phyloP scores from a whole-genome alignment of 2,113 vertebrate species.

The Notarius quadriscutis region DNA sequence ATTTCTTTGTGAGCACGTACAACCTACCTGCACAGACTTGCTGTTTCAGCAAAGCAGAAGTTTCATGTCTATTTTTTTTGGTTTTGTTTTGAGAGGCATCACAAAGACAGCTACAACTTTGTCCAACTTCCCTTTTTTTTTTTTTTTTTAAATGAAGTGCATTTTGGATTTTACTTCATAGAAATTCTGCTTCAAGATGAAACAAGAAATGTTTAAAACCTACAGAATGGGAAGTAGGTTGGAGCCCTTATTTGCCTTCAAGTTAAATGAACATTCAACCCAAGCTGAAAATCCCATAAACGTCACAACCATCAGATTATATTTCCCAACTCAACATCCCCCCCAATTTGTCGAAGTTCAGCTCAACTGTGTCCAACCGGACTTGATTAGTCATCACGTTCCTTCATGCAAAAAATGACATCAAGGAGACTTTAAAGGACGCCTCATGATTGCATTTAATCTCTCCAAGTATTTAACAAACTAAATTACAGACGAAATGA shows the following conservation, averaged over 20 bases:
- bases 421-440: background rate
- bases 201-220: background rate
- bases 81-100: background rate
- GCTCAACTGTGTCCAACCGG: background rate
- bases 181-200: no score
- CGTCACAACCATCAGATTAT: background rate
- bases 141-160: background rate
- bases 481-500: no score
- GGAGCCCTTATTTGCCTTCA: background rate
- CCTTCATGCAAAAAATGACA: background rate
- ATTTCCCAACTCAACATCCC: background rate
- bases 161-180: background rate
- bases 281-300: background rate
- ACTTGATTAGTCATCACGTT: constrained; percentile 15
- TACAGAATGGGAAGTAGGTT: background rate
- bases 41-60: constrained; percentile 34
- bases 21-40: constrained; percentile 52
- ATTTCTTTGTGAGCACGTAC: constrained; percentile 53
- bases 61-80: constrained; percentile 40
- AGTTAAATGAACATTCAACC: constrained; percentile 9
- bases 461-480: background rate
- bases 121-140: background rate
- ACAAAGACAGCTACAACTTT: background rate
- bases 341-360: background rate
- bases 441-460: background rate